phyloP scores from a whole-genome alignment of 2,113 vertebrate genomes.

The Dromas ardeola region DNA sequence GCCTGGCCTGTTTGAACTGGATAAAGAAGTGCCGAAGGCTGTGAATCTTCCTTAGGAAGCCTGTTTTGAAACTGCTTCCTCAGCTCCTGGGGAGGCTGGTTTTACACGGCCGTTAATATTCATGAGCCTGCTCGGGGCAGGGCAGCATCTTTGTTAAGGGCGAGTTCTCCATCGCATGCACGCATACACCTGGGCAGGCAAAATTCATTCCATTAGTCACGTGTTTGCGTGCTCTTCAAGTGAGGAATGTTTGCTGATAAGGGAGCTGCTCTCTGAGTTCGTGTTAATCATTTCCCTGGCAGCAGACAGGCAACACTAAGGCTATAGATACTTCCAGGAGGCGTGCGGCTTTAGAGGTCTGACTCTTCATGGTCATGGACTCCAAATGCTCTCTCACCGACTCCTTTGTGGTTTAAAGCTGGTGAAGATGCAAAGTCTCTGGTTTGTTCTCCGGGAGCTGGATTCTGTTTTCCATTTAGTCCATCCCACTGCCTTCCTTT shows the following conservation, averaged over 20 bases:
- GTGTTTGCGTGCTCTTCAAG: neutral
- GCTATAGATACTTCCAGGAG: neutral
- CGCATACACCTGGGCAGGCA: neutral
- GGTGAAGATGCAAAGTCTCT: neutral
- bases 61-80: neutral
- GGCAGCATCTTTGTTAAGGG: neutral
- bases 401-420: neutral
- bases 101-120: neutral
- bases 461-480: neutral
- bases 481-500: neutral
- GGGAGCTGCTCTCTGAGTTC: neutral
- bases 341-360: neutral
- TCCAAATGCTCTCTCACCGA: neutral
- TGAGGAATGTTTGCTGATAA: neutral
- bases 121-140: neutral
- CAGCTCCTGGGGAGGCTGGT: neutral
- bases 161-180: fast-evolving
- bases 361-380: neutral
- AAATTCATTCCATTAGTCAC: too few relatives aligned
- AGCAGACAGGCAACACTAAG: neutral
- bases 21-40: neutral
- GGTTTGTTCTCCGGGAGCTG: neutral
- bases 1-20: neutral
- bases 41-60: neutral
- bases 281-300: neutral